phyloP scores from a whole-genome alignment of 2,797 vertebrate species.

The Vespertilio murinus region DNA sequence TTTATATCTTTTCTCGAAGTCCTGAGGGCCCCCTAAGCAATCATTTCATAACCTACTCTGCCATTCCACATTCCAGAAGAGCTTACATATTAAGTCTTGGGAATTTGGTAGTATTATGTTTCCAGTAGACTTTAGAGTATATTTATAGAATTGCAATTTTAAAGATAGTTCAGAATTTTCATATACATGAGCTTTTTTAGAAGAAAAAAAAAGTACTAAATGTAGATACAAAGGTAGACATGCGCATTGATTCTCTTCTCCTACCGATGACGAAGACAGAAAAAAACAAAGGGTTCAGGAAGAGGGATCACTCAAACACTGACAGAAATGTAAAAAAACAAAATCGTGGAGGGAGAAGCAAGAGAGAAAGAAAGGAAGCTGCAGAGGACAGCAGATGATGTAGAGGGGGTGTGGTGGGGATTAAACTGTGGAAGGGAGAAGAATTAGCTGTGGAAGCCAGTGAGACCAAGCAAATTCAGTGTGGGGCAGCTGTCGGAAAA shows the following conservation, averaged over 20 bases:
- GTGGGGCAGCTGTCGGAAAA: background rate
- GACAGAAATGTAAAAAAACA: background rate
- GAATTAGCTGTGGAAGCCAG: background rate
- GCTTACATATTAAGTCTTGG: background rate
- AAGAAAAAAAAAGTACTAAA: background rate
- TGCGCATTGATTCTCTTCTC: background rate
- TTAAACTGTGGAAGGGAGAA: background rate
- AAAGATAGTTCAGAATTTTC: slow-evolving; percentile 41
- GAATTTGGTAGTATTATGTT: background rate
- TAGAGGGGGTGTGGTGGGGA: background rate
- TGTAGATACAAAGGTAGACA: slow-evolving; percentile 10
- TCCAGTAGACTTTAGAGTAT: background rate
- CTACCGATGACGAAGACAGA: background rate
- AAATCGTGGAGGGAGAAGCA: background rate
- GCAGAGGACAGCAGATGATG: background rate
- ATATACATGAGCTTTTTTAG: background rate
- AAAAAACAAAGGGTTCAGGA: background rate
- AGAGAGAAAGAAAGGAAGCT: background rate
- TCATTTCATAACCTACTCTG: background rate
- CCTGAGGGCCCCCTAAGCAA: background rate
- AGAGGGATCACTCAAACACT: background rate
- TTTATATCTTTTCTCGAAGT: background rate
- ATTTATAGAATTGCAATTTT: slow-evolving; percentile 36
- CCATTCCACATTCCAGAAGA: background rate
- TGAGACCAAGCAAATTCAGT: background rate